phyloP scores from a whole-genome alignment of 2,113 vertebrate species.

The Paramisgurnus dabryanus region DNA sequence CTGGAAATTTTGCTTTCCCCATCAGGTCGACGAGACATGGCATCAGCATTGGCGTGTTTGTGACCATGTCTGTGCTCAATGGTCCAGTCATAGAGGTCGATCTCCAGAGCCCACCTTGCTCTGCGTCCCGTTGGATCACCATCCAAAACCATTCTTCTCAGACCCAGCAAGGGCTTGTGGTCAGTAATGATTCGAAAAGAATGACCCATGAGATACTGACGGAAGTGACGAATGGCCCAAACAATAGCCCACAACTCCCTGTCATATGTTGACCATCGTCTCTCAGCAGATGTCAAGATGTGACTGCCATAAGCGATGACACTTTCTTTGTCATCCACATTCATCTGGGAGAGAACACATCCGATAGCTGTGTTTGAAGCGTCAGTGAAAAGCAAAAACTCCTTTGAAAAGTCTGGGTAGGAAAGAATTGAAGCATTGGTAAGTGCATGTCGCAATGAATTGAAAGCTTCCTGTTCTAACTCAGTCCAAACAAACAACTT shows the following conservation, averaged over 20 bases:
- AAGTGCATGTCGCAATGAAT: slow-evolving; percentile 9
- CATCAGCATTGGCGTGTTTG: slow-evolving; percentile 3
- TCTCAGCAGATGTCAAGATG: slow-evolving; percentile 28
- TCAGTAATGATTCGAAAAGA: too few species aligned
- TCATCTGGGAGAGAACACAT: slow-evolving; percentile 28
- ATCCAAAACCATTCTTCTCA: too few species aligned
- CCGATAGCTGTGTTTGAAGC: slow-evolving; percentile 24
- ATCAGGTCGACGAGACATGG: slow-evolving; percentile 22
- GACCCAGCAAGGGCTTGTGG: too few species aligned
- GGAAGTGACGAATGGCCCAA: slow-evolving; percentile 38
- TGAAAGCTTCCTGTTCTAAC: slow-evolving; percentile 17
- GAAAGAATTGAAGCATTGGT: slow-evolving; percentile 25
- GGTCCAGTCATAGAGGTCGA: too few species aligned
- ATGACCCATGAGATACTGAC: neutral
- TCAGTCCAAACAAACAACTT: slow-evolving; percentile 26
- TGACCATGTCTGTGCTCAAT: too few species aligned
- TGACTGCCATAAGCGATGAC: slow-evolving; percentile 41
- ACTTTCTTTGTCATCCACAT: neutral
- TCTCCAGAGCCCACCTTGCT: too few species aligned
- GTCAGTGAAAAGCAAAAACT: slow-evolving; percentile 36
- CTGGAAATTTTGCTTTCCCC: neutral
- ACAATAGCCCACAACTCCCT: slow-evolving; percentile 26
- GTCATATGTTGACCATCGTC: slow-evolving; percentile 42
- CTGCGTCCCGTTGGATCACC: too few species aligned
- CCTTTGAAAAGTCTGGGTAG: slow-evolving; percentile 30